Percentiles rank a stretch among this genome's conserved stretches.
Conservation (phyloP, 2,797 vertebrate species). For the Adrianichthys oophorus region DNA sequence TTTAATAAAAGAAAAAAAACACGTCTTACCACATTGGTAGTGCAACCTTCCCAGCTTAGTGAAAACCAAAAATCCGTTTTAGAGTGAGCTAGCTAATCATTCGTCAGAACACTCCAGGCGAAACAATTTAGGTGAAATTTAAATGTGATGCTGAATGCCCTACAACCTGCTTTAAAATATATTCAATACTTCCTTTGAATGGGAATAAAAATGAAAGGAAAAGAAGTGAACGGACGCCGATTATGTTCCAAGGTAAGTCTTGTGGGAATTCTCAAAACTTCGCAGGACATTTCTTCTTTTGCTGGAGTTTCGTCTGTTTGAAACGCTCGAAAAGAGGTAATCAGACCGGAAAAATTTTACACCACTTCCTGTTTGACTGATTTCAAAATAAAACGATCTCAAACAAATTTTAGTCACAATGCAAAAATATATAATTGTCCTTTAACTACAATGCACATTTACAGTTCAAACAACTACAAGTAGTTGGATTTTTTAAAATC, state of each 20-base stretch:
- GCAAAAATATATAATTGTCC: too few species aligned
- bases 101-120: not conserved
- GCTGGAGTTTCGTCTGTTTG: not conserved
- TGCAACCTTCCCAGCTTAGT: not conserved
- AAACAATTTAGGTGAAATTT: not conserved
- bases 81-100: not conserved
- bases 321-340: constrained; percentile 18
- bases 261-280: not conserved
- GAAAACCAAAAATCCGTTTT: not conserved
- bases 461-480: not conserved
- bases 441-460: not conserved
- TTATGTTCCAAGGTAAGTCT: not conserved
- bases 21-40: constrained; percentile 31
- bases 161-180: too few species aligned
- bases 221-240: not conserved
- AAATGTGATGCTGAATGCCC: too few species aligned
- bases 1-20: rapidly evolving
- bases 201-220: too few species aligned
- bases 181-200: too few species aligned
- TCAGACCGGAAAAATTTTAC: not conserved
- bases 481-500: not conserved
- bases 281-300: not conserved
- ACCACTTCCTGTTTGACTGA: constrained; percentile 1
- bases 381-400: constrained; percentile 41
- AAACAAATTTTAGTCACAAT: too few species aligned